Conservation (phyloP, 2,797 vertebrate species). For the Trichosurus vulpecula region DNA sequence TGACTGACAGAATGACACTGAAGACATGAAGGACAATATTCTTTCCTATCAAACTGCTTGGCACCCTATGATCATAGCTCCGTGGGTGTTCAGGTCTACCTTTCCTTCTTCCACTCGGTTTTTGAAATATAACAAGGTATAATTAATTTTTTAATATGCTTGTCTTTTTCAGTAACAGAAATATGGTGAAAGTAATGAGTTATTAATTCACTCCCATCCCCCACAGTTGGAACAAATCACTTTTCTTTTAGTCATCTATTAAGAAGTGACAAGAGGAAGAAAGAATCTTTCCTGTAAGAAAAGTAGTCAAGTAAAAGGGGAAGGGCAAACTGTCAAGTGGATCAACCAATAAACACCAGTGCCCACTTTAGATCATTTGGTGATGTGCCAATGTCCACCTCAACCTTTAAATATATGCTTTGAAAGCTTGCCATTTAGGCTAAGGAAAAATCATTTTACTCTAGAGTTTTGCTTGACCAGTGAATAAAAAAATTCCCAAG, state of each 20-base stretch:
- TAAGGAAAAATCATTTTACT: neutral
- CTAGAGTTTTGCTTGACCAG: neutral
- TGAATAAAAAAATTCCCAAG: neutral
- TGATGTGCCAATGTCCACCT: neutral
- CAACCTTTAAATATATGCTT: neutral
- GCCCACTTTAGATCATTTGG: neutral
- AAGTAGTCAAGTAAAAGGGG: neutral
- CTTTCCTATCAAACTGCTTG: conserved; percentile 78
- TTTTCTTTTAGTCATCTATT: conserved; percentile 69
- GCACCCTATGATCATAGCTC: conserved; percentile 79
- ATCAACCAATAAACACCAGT: neutral
- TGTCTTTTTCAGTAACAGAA: conserved; percentile 77
- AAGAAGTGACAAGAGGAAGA: conserved; percentile 64
- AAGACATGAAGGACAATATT: conserved; percentile 77
- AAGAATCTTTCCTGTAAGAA: conserved; percentile 10
- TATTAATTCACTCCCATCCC: conserved; percentile 69
- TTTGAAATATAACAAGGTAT: conserved; percentile 81
- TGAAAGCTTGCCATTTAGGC: neutral
- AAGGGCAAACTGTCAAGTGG: neutral
- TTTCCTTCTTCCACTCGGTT: conserved; percentile 69
- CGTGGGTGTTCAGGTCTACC: conserved; percentile 78
- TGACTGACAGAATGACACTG: conserved; percentile 83
- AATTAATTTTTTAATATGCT: conserved; percentile 78
- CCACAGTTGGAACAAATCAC: conserved; percentile 67
- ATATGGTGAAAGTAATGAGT: conserved; percentile 75